Evolutionary conservation across 2,888 invertebrate genomes (phyloP), one percentile per base, ranked within the genome.

Genomic region (Tiphia femorata): DNA sequence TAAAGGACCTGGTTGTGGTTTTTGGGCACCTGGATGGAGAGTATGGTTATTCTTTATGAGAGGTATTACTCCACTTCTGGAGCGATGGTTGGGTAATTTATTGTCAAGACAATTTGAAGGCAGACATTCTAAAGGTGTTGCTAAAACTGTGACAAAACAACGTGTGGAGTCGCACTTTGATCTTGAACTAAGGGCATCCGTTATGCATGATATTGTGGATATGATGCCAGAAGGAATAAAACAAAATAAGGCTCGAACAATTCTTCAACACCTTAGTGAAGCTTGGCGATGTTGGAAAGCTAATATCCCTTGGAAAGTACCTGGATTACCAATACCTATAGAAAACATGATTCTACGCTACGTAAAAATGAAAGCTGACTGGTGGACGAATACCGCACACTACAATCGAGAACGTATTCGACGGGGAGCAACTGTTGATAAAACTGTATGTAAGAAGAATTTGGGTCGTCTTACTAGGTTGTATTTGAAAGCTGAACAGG

Each of bases 201-300:
- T 94, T 1, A 93, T 94, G 94, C 92, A 93, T 86, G 99, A 99
- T 80, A 99, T 99, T 67, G 93, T 99, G n/a, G 99, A 99, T 79
- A 99, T 99, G 99, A 99, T 99, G 99, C 99, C 99, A 0, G 99
- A 99, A 84, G 99, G 99, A 65, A 99, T 99, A 82, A 99, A 99
- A 81, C 99, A 99, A 85, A 99, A 99, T 85, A 99, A 99, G 84
- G 99, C 99, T 0, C 89, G 98, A 70, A 98, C 98, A 2, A 99
- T 99, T 73, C 87, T 99, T 72, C 99, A 99, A 81, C 99, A 99
- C 87, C 86, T 99, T 59, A 97, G 97, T 23, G 99, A 99, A 84
- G 99, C 99, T 0, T 99, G 99, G 99, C 86, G 99, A 55, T 99
- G 98, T 84, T 99, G 99, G 99, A 99, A 99, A 83, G 99, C 99